phyloP scores from a whole-genome alignment of 2,113 vertebrate genomes.

The Puntigrus tetrazona region DNA sequence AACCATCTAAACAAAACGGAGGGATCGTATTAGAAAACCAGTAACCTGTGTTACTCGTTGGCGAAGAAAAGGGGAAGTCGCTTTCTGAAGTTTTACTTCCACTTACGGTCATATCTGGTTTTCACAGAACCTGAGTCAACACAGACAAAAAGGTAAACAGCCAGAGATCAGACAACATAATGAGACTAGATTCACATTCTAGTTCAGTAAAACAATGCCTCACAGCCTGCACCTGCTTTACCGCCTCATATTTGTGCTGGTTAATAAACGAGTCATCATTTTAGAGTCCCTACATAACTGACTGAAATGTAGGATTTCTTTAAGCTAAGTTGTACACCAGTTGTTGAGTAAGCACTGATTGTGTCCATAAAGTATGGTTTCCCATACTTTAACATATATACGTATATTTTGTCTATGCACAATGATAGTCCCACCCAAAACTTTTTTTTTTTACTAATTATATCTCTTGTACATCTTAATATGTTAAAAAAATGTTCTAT shows the following conservation, averaged over 20 bases:
- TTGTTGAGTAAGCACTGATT: background rate
- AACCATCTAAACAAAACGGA: background rate
- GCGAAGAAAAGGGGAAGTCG: background rate
- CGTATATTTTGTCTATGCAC: background rate
- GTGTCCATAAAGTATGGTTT: background rate
- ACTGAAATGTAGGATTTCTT: background rate
- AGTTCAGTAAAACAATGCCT: background rate
- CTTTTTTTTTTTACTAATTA: background rate
- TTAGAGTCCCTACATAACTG: background rate
- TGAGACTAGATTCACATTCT: background rate
- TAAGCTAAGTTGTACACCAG: background rate
- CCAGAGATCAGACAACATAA: slow-evolving; percentile 20
- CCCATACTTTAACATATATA: background rate
- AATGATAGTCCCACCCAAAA: background rate
- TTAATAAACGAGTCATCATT: background rate
- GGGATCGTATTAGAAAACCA: background rate
- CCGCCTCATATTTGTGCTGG: background rate
- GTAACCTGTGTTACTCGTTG: background rate
- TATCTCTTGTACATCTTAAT: background rate
- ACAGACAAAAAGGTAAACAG: slow-evolving; percentile 13
- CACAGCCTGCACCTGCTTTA: background rate
- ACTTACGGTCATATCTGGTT: background rate
- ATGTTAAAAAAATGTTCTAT: background rate
- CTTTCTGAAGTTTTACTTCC: background rate
- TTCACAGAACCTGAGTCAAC: slow-evolving; percentile 5